A percentile compares a stretch with the other conserved stretches of the same genome.
These are phyloP conservation scores for Pinctada fucata DNA, from an alignment of 2,888 invertebrate species.

Conservation along the genomic window DNA sequence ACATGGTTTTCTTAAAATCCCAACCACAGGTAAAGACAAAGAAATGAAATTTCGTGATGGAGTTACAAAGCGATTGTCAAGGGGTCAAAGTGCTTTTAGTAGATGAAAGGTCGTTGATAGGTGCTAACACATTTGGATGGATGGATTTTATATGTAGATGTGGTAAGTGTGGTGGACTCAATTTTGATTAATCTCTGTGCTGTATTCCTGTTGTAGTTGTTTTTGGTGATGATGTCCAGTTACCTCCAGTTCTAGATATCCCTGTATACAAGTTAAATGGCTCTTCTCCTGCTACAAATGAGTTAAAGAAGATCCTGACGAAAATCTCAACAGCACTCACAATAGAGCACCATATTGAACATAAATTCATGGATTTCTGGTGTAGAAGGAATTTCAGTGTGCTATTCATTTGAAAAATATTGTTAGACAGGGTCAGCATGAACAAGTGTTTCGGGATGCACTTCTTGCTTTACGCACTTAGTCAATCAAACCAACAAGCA, in stretches of 20 bases:
- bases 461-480: constrained; percentile 9
- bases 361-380: constrained; percentile 24
- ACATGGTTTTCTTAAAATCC: constrained; percentile 44
- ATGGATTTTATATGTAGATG: constrained; percentile 38
- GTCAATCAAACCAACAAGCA: constrained; percentile 13
- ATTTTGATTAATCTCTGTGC: constrained; percentile 36
- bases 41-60: constrained; percentile 29
- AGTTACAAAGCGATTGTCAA: constrained; percentile 30
- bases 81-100: constrained; percentile 28
- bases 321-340: too few species aligned
- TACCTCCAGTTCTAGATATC: constrained; percentile 40
- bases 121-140: constrained; percentile 33
- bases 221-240: constrained; percentile 49
- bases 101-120: constrained; percentile 50
- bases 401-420: constrained; percentile 18
- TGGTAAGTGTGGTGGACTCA: constrained; percentile 13
- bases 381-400: constrained; percentile 25
- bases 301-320: too few species aligned
- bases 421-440: constrained; percentile 19
- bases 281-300: constrained; percentile 19
- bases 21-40: constrained; percentile 21
- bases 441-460: constrained; percentile 20
- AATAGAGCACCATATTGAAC: too few species aligned
- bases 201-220: constrained; percentile 47
- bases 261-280: constrained; percentile 35